These are phyloP conservation scores for Trachelus tabidus DNA, from an alignment of 2,888 invertebrate genomes.

Conservation along the genomic window DNA sequence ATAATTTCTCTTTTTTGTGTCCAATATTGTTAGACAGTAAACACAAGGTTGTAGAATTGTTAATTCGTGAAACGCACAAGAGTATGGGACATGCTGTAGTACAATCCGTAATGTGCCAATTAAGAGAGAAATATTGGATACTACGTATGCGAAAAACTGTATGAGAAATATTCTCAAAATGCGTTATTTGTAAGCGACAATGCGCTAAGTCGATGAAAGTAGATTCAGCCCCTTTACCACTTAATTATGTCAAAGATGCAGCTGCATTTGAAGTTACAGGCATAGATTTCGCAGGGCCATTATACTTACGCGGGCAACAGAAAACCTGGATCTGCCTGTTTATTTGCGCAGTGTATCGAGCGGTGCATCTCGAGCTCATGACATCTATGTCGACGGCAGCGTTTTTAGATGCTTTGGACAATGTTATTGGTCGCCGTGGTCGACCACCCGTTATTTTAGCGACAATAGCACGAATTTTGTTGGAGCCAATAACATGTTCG, in stretches of 20 bases:
- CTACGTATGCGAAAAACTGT: conserved; percentile 24
- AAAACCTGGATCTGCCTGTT: conserved; percentile 54
- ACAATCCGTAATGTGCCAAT: conserved; percentile 19
- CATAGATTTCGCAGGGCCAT: conserved; percentile 58
- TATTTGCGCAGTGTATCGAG: conserved; percentile 59
- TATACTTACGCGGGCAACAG: conserved; percentile 37
- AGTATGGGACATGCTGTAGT: conserved; percentile 29
- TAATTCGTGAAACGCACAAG: conserved; percentile 14
- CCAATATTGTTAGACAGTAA: too few relatives aligned
- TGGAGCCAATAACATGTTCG: conserved; percentile 43
- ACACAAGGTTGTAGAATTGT: background rate
- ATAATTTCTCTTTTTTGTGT: background rate
- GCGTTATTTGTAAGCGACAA: conserved; percentile 31
- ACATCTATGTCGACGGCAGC: conserved; percentile 40
- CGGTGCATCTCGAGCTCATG: conserved; percentile 57
- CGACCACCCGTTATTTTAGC: conserved; percentile 46
- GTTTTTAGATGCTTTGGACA: conserved; percentile 47
- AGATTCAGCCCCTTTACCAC: conserved; percentile 41
- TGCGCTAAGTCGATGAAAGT: conserved; percentile 29
- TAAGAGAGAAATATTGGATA: conserved; percentile 32
- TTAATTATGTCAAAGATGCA: conserved; percentile 43
- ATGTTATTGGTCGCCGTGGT: conserved; percentile 50
- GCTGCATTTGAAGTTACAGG: conserved; percentile 49
- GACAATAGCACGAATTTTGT: conserved; percentile 63
- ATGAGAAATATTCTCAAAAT: conserved; percentile 17